phyloP scores from a whole-genome alignment of 2,888 invertebrate genomes.

The Dryadula phaetusa region DNA sequence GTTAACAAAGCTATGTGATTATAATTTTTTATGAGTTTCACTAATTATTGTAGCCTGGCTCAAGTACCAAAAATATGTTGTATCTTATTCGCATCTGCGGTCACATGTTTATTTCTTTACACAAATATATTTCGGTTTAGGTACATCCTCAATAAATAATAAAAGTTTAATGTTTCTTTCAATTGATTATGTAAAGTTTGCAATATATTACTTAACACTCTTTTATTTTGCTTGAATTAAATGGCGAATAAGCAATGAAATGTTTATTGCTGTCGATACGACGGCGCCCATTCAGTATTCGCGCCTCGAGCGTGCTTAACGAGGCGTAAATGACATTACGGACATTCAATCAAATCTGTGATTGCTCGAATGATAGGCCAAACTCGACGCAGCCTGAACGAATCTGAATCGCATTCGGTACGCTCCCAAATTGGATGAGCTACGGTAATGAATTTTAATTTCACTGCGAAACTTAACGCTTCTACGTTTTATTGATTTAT shows the following conservation, averaged over 20 bases:
- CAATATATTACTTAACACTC: neutral
- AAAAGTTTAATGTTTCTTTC: neutral
- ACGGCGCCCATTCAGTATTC: conserved; percentile 52
- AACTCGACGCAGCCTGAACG: conserved; percentile 53
- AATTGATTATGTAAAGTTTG: conserved; percentile 2
- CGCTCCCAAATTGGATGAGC: conserved; percentile 49
- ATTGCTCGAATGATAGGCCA: conserved; percentile 62
- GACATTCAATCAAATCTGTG: conserved; percentile 71
- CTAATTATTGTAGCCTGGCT: no score
- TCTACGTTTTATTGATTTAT: conserved; percentile 45
- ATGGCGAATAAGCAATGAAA: conserved; percentile 55
- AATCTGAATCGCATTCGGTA: conserved; percentile 49
- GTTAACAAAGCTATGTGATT: no score
- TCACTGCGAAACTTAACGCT: conserved; percentile 46
- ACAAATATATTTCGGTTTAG: no score
- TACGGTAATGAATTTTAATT: conserved; percentile 52
- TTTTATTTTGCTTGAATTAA: conserved; percentile 13
- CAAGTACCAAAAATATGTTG: no score
- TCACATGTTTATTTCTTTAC: no score
- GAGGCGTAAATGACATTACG: conserved; percentile 70
- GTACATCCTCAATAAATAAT: neutral
- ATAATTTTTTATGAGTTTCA: no score
- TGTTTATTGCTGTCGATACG: conserved; percentile 64
- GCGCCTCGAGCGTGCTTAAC: conserved; percentile 70
- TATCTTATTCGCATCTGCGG: no score